A percentile compares a stretch with the other conserved stretches of the same genome.
Conservation (phyloP, 2,113 vertebrate genomes). For the Eubucco bourcierii region DNA sequence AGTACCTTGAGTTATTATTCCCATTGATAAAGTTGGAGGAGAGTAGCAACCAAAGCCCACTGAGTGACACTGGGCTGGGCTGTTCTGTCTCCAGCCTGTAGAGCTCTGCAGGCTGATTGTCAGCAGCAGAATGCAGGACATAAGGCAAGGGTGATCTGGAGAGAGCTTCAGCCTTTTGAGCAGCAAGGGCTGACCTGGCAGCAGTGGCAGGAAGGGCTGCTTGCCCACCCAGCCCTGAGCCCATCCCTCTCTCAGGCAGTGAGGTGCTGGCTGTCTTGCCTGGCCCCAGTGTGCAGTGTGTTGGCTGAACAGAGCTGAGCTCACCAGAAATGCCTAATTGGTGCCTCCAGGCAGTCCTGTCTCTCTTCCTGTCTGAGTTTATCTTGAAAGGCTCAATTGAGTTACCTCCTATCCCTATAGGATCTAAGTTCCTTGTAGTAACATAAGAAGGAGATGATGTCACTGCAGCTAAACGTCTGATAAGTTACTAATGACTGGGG, state of each 20-base stretch:
- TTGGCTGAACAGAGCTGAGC: slow-evolving; percentile 36
- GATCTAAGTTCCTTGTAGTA: slow-evolving; percentile 61
- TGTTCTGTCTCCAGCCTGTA: background rate
- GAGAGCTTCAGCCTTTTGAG: background rate
- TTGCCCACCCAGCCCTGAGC: background rate
- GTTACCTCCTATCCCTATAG: slow-evolving; percentile 56
- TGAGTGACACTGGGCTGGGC: background rate
- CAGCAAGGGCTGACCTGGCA: background rate
- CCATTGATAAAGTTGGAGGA: background rate
- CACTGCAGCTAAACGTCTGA: slow-evolving; percentile 18
- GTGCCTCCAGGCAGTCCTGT: slow-evolving; percentile 42
- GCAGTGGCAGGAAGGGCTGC: background rate
- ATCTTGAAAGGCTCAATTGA: slow-evolving; percentile 64
- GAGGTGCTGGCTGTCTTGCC: background rate
- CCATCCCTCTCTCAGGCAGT: accelerated
- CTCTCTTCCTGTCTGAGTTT: slow-evolving; percentile 69
- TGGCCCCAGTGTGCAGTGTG: background rate
- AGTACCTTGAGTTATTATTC: background rate
- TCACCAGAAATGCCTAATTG: slow-evolving; percentile 62
- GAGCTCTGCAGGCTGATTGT: background rate
- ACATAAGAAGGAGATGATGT: slow-evolving; percentile 66
- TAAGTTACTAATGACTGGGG: slow-evolving; percentile 35
- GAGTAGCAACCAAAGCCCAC: background rate
- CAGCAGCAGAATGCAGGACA: background rate
- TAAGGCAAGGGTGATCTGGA: background rate